Base-by-base conservation (phyloP, 2,113 vertebrate species). In the Sylvia atricapilla region DNA sequence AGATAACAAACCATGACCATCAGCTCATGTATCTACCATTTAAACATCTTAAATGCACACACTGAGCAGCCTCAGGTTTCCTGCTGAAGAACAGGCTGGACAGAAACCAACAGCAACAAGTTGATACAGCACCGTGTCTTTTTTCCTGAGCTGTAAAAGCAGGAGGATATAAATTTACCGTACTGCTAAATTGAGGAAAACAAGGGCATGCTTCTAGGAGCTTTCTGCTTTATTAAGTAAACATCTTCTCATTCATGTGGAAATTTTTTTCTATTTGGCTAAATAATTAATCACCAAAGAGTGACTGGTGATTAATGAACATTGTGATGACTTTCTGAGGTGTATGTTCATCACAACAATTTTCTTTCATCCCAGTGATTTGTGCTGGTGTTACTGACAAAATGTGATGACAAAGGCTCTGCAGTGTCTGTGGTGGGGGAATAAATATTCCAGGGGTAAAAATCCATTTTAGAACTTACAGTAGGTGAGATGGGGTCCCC, bases 211-310 rank as follows among this genome's bases (percentile, higher is more conserved):
- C 67, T 83, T 89, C 91, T 78, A 73, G 74, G 85, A 73, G 52
- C 66, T 79, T 96, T 90, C 81, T 94, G 81, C 70, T 85, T 91
- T 88, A 87, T 91, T 93, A 95, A 93, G 47, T 91, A 91, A 89
- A 81, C 13, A 49, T 43, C 73, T 83, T 70, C 74, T 88, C 46
- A 88, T 76, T 84, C 85, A 91, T 33, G 79, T 69, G 83, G 64
- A 94, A 92, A 89, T 37, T 85, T 66, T 41, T 88, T 81, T 90
- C 87, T 87, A 63, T 91, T 93, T 79, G 77, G 69, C 35, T 86
- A 76, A 93, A 86, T 80, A 89, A 93, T 95, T 90, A 94, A 91
- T 87, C 44, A 86, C 78, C 20, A 3, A 85, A 81, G 55, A 76
- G 60, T 93, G 89, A 80, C 76, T 55, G 59, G 60, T 31, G 22